Percentiles rank a stretch among this genome's conserved stretches.
Conservation (phyloP, 1,140 invertebrate genomes). For the Solenopsis invicta region DNA sequence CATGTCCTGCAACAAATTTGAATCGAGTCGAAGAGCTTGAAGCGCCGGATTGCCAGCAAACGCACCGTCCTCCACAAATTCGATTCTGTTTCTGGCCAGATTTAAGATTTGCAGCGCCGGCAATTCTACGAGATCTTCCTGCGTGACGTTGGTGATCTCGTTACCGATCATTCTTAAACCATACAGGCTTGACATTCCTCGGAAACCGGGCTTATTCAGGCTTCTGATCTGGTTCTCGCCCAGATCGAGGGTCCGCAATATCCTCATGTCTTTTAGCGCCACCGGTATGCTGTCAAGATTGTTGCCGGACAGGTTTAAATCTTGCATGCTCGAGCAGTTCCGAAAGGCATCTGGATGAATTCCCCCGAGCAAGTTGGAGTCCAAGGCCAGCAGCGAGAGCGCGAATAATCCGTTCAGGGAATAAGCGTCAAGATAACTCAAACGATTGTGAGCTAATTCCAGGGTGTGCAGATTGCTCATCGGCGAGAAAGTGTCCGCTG, state of each 20-base stretch:
- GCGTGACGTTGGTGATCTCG: constrained; percentile 92
- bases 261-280: constrained; percentile 91
- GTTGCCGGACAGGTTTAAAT: constrained; percentile 95
- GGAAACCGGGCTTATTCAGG: constrained; percentile 93
- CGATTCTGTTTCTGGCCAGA: constrained; percentile 93
- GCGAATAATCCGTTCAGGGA: constrained; percentile 94
- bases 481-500: constrained; percentile 92
- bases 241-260: constrained; percentile 93
- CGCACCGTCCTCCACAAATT: constrained; percentile 91
- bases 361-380: constrained; percentile 92
- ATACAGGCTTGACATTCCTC: constrained; percentile 92
- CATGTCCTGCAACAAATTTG: constrained; percentile 93
- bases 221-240: constrained; percentile 93
- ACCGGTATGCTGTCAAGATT: constrained; percentile 91
- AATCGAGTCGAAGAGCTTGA: constrained; percentile 93
- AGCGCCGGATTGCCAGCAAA: constrained; percentile 92
- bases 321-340: constrained; percentile 93
- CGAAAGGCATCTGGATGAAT: constrained; percentile 93
- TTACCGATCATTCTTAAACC: constrained; percentile 94
- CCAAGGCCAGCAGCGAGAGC: constrained; percentile 92
- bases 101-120: constrained; percentile 93
- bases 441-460: constrained; percentile 92
- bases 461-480: constrained; percentile 94
- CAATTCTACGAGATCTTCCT: constrained; percentile 90
- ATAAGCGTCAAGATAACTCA: constrained; percentile 91